A percentile compares a stretch with the other conserved stretches of the same genome.
Evolutionary conservation across 92 coral and sea anemone genomes (phyloP).

Genomic region (Porites rus): DNA sequence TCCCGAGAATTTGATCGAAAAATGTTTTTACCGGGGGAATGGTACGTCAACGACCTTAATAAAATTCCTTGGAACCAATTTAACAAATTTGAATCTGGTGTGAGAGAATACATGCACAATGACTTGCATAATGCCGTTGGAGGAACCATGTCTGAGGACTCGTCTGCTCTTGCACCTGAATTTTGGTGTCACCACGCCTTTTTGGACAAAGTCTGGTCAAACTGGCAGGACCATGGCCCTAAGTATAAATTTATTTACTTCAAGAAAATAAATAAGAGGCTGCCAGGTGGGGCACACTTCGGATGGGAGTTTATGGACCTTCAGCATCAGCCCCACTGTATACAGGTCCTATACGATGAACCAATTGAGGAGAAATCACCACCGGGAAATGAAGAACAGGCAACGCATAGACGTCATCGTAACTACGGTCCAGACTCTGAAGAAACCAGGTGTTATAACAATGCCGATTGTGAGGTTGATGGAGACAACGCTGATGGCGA

Average conservation of each 20-base stretch:
- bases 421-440: constrained; percentile 2
- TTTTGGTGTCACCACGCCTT: constrained; percentile 94
- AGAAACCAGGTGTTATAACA: neutral
- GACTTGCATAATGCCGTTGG: constrained; percentile 88
- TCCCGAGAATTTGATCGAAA: constrained; percentile 64
- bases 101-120: constrained; percentile 72
- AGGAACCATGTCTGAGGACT: constrained; percentile 78
- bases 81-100: constrained; percentile 58
- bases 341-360: constrained; percentile 59
- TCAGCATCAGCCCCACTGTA: constrained; percentile 71
- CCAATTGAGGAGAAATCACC: constrained; percentile 19
- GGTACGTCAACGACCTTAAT: constrained; percentile 44
- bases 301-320: constrained; percentile 60
- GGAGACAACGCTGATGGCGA: neutral
- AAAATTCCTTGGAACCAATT: constrained; percentile 58
- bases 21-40: constrained; percentile 25
- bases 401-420: neutral
- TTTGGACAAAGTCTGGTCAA: constrained; percentile 95
- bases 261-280: constrained; percentile 24
- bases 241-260: constrained; percentile 63
- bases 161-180: constrained; percentile 88
- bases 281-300: constrained; percentile 66
- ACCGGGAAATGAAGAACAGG: constrained; percentile 8
- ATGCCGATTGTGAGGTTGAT: neutral
- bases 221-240: constrained; percentile 90